phyloP scores from a whole-genome alignment of 1,140 invertebrate genomes.

The Drosophila lacertosa region DNA sequence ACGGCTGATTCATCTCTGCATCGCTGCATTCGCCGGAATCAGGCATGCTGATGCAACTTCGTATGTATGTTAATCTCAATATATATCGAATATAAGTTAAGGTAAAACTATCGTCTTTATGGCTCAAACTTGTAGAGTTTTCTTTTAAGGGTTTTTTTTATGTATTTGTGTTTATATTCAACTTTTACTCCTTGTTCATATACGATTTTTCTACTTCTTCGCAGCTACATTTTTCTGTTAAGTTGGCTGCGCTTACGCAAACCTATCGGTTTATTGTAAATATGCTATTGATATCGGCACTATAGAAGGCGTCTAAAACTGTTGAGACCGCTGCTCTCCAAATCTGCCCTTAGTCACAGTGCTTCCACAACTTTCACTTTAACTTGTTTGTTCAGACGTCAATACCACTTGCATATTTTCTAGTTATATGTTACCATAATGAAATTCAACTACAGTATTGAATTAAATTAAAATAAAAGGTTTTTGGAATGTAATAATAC shows the following conservation, averaged over 20 bases:
- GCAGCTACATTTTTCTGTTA: conserved; percentile 45
- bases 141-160: conserved; percentile 10
- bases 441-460: not conserved
- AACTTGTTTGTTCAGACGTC: not conserved
- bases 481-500: not conserved
- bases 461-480: not conserved
- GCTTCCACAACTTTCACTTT: conserved; percentile 11
- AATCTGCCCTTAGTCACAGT: conserved; percentile 5
- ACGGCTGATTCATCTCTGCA: conserved; percentile 64
- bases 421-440: not conserved
- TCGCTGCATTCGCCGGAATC: conserved; percentile 66
- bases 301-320: conserved; percentile 35
- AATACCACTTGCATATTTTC: not conserved
- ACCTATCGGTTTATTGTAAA: conserved; percentile 42
- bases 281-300: conserved; percentile 30
- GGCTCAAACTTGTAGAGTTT: conserved; percentile 1
- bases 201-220: conserved; percentile 55
- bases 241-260: conserved; percentile 51
- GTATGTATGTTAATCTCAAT: conserved; percentile 45
- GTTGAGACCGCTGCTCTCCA: conserved; percentile 18
- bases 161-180: conserved; percentile 47
- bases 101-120: conserved; percentile 9
- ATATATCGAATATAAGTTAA: conserved; percentile 2
- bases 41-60: conserved; percentile 77
- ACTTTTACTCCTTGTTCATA: conserved; percentile 47